Evolutionary conservation across 2,888 invertebrate species (phyloP).

Genomic region (Xylophagus ater): DNA sequence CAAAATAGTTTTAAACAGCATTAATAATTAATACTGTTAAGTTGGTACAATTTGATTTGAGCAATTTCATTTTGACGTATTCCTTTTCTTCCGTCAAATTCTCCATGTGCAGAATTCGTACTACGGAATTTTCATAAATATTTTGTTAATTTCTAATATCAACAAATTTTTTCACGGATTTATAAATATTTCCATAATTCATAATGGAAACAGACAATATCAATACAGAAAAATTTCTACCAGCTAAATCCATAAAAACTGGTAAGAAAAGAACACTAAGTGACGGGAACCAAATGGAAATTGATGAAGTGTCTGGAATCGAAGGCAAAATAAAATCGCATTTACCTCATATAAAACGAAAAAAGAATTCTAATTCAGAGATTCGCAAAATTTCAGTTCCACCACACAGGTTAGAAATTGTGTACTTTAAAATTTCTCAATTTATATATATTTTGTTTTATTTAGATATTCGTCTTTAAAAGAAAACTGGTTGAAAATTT

Average conservation of each 20-base stretch:
- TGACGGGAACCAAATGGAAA: slow-evolving; percentile 50
- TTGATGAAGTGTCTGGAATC: slow-evolving; percentile 55
- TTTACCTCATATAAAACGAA: slow-evolving; percentile 41
- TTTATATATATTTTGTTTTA: no score
- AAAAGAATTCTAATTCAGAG: slow-evolving; percentile 43
- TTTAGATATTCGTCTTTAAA: slow-evolving; percentile 81
- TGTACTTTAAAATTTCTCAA: neutral
- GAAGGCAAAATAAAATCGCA: slow-evolving; percentile 41
- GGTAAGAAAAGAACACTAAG: slow-evolving; percentile 29
- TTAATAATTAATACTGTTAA: no score
- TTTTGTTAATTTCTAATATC: neutral
- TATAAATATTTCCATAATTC: neutral
- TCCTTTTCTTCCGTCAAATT: no score
- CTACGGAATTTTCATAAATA: no score
- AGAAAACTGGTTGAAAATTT: slow-evolving; percentile 95
- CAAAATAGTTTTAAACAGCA: no score
- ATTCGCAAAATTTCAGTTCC: slow-evolving; percentile 80
- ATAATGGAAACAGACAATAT: slow-evolving; percentile 33
- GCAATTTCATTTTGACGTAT: no score
- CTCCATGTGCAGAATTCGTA: no score
- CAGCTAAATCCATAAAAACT: slow-evolving; percentile 23
- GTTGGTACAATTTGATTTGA: no score
- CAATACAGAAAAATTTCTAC: slow-evolving; percentile 27
- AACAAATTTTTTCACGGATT: neutral
- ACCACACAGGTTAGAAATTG: slow-evolving; percentile 52